phyloP scores from a whole-genome alignment of 2,888 invertebrate genomes.

The Tricholauxania praeusta region DNA sequence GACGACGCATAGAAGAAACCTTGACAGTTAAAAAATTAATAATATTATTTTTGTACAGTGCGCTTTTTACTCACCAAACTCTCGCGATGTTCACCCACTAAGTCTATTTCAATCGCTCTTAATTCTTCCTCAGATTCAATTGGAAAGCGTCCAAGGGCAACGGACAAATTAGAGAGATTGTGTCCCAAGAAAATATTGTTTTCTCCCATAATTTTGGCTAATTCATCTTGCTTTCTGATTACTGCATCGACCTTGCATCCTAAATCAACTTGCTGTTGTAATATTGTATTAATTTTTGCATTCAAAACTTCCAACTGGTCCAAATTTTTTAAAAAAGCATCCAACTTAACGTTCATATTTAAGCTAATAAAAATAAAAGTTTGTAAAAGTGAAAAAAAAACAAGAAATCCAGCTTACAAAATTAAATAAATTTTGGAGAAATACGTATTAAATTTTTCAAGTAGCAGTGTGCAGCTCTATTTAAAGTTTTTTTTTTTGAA shows the following conservation, averaged over 20 bases:
- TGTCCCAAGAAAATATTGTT: slow-evolving; percentile 23
- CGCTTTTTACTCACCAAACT: neutral
- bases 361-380: too few species aligned
- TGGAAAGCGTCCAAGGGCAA: slow-evolving; percentile 10
- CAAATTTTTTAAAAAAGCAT: neutral
- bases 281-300: neutral
- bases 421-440: too few species aligned
- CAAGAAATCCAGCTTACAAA: too few species aligned
- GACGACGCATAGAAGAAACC: neutral
- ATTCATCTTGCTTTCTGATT: slow-evolving; percentile 21
- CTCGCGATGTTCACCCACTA: neutral
- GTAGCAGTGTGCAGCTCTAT: too few species aligned
- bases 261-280: neutral
- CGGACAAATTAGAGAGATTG: slow-evolving; percentile 19
- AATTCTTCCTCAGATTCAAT: slow-evolving; percentile 2
- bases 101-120: neutral
- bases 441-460: too few species aligned
- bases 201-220: slow-evolving; percentile 27
- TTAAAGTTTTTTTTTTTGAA: too few species aligned
- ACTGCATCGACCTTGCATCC: neutral
- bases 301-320: too few species aligned
- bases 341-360: too few species aligned
- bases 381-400: too few species aligned
- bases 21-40: neutral
- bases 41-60: neutral